Base-by-base conservation (phyloP, 2,888 invertebrate genomes). In the Stomorhina lunata region DNA sequence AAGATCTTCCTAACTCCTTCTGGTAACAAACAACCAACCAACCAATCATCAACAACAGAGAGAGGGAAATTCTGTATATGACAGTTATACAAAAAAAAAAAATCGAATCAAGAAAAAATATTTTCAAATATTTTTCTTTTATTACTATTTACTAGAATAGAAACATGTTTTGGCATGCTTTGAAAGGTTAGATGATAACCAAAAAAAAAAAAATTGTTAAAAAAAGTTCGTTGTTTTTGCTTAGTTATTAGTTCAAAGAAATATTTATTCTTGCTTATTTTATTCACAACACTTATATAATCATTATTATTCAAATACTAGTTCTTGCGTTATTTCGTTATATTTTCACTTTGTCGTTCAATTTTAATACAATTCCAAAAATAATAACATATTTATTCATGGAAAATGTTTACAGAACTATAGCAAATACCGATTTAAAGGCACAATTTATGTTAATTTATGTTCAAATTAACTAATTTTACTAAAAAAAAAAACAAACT, bases 341-440 rank as follows among this genome's bases (percentile, higher is more conserved):
- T 25, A 76, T 37, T 32, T 55, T 29, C 25, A 45, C 25, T 77
- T 68, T n/a, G n/a, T n/a, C 17, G 55, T 78, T 68, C n/a, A 29
- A n/a, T n/a, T n/a, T n/a, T n/a, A n/a, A n/a, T n/a, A n/a, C n/a
- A n/a, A n/a, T n/a, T n/a, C n/a, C n/a, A n/a, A n/a, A n/a, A n/a
- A n/a, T n/a, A n/a, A n/a, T n/a, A n/a, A 43, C 12, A 15, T 37
- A 59, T 27, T 20, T 65, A 32, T 59, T 68, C 50, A 50, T 61
- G 55, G 55, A 61, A 61, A 15, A 50, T 75, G 40, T 75, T 72
- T 69, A 20, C 27, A 55, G 22, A 32, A 25, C 15, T 75, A 55
- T 65, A 32, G 5, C 12, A 63, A 57, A 45, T 68, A 59, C 61
- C 73, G 66, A 75, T 80, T 80, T 75, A 80, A 79, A 79, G 72